Conservation (phyloP, 2,888 invertebrate species). For the Proisotoma minuta region DNA sequence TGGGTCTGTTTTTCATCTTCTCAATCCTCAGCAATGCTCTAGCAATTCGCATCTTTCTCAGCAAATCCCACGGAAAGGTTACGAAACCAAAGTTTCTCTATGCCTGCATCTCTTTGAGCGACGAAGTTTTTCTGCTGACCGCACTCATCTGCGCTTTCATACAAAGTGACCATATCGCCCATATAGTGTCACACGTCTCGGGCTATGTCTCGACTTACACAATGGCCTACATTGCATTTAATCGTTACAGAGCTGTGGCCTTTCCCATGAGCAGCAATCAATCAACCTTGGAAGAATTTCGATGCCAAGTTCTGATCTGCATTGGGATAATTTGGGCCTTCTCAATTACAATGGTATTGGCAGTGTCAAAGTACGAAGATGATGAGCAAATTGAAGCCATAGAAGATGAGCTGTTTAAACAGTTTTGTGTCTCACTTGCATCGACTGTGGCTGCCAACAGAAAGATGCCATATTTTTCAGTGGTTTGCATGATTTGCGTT, state of each 20-base stretch:
- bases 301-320: background rate
- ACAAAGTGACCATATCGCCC: background rate
- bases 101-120: background rate
- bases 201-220: constrained; percentile 8
- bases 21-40: background rate
- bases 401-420: background rate
- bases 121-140: background rate
- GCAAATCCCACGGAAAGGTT: background rate
- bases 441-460: background rate
- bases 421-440: background rate
- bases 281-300: background rate
- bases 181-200: background rate
- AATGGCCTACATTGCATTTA: constrained; percentile 10
- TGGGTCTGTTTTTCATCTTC: no score
- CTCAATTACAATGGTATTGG: no score
- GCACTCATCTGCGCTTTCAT: background rate
- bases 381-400: background rate
- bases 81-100: background rate
- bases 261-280: constrained; percentile 2
- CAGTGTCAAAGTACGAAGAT: background rate
- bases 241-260: constrained; percentile 1
- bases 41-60: background rate
- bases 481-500: background rate
- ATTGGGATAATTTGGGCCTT: background rate
- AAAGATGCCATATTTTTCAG: background rate